Percentiles rank a stretch among this genome's conserved stretches.
These are phyloP conservation scores for Ophion slaviceki DNA, from an alignment of 2,888 invertebrate genomes.

Conservation along the genomic window DNA sequence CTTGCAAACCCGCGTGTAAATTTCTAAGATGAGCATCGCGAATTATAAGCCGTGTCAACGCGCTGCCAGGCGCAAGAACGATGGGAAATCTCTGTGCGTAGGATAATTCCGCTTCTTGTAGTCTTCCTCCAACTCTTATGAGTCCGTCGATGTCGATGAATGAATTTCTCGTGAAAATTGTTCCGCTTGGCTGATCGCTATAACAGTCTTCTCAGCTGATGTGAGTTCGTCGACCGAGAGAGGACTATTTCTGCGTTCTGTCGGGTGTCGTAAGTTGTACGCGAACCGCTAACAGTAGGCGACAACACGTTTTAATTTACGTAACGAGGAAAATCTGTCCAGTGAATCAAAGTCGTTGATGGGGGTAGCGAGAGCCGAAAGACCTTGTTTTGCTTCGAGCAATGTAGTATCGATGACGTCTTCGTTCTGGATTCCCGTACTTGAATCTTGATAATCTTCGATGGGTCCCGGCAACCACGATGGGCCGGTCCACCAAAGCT, in stretches of 20 bases:
- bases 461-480: conserved; percentile 54
- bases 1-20: conserved; percentile 44
- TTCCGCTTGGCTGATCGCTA: conserved; percentile 30
- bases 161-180: conserved; percentile 21
- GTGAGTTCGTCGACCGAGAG: conserved; percentile 27
- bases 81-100: conserved; percentile 37
- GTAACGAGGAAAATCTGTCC: conserved; percentile 10
- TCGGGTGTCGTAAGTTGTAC: conserved; percentile 16
- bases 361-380: conserved; percentile 10
- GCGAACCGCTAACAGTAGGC: conserved; percentile 32
- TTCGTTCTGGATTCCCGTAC: not conserved
- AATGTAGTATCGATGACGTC: conserved; percentile 10
- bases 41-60: conserved; percentile 39
- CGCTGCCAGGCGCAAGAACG: conserved; percentile 33
- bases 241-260: conserved; percentile 11
- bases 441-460: conserved; percentile 7
- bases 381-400: conserved; percentile 7
- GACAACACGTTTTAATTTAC: conserved; percentile 25
- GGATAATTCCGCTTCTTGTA: conserved; percentile 36
- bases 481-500: conserved; percentile 68
- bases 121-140: conserved; percentile 51
- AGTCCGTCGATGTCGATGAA: conserved; percentile 46
- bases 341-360: conserved; percentile 2
- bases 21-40: conserved; percentile 45
- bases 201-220: not conserved